Evolutionary conservation across 2,888 invertebrate species (phyloP).

Genomic region (Orthonychiurus folsomi): DNA sequence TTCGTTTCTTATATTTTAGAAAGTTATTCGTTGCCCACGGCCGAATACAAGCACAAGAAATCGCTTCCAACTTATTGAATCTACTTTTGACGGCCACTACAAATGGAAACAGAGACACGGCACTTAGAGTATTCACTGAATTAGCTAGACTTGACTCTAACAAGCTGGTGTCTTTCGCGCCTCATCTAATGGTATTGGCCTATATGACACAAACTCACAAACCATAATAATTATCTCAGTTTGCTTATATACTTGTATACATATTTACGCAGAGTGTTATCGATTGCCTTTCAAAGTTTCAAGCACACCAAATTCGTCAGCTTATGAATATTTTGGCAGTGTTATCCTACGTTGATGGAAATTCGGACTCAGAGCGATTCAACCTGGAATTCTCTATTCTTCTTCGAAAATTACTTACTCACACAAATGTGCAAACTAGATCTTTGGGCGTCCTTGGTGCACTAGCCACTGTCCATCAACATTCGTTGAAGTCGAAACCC

Average conservation of each 20-base stretch:
- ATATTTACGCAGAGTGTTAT: constrained; percentile 19
- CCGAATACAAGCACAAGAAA: constrained; percentile 19
- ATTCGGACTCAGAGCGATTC: constrained; percentile 17
- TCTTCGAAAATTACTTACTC: constrained; percentile 26
- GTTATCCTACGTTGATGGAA: constrained; percentile 24
- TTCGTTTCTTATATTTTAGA: constrained; percentile 12
- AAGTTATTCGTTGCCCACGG: constrained; percentile 20
- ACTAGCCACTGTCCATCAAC: constrained; percentile 23
- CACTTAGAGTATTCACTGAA: constrained; percentile 22
- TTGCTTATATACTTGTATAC: background rate
- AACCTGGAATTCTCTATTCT: constrained; percentile 25
- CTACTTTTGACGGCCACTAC: constrained; percentile 20
- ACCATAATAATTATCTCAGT: background rate
- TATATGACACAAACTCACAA: background rate
- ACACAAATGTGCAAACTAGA: constrained; percentile 16
- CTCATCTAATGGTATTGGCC: constrained; percentile 28
- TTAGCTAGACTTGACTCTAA: constrained; percentile 18
- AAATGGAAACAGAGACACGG: constrained; percentile 19
- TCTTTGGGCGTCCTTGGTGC: constrained; percentile 29
- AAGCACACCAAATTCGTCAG: constrained; percentile 20
- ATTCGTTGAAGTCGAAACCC: background rate
- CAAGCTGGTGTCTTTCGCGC: constrained; percentile 23
- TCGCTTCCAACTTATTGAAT: constrained; percentile 19
- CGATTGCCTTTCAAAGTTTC: constrained; percentile 21
- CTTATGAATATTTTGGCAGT: constrained; percentile 29